Evolutionary conservation across 2,113 vertebrate species (phyloP).

Genomic region (Mirounga angustirostris): DNA sequence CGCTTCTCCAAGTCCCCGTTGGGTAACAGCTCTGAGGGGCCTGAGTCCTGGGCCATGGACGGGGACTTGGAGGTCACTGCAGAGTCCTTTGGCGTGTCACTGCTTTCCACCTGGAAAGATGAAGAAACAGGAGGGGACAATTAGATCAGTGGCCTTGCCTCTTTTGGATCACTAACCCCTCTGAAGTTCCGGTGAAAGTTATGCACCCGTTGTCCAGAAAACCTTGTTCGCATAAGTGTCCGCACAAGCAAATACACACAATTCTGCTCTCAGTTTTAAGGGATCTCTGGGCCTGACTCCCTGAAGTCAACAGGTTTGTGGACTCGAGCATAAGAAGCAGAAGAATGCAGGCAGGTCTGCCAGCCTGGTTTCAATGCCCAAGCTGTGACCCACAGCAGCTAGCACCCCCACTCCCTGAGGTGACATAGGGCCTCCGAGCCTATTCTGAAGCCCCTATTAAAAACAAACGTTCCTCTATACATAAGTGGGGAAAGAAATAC

Average conservation of each 20-base stretch:
- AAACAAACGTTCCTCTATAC: background rate
- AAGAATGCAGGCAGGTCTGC: background rate
- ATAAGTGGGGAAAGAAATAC: background rate
- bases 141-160: background rate
- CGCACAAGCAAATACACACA: background rate
- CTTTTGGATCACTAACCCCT: background rate
- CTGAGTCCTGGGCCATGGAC: slow-evolving; percentile 87
- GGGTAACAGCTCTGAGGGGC: slow-evolving; percentile 89
- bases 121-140: background rate
- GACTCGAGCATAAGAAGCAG: background rate
- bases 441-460: background rate
- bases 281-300: background rate
- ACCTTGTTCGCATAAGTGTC: background rate
- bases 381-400: background rate
- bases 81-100: slow-evolving; percentile 89
- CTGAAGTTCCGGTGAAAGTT: background rate
- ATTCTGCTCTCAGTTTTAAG: background rate
- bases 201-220: background rate
- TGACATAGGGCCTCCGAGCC: background rate
- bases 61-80: slow-evolving; percentile 89
- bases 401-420: background rate
- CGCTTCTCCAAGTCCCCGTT: slow-evolving; percentile 94
- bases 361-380: background rate
- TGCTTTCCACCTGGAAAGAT: slow-evolving; percentile 90
- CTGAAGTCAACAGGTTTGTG: background rate